Conservation (phyloP, 2,888 invertebrate species). For the Metallyticus violacea region DNA sequence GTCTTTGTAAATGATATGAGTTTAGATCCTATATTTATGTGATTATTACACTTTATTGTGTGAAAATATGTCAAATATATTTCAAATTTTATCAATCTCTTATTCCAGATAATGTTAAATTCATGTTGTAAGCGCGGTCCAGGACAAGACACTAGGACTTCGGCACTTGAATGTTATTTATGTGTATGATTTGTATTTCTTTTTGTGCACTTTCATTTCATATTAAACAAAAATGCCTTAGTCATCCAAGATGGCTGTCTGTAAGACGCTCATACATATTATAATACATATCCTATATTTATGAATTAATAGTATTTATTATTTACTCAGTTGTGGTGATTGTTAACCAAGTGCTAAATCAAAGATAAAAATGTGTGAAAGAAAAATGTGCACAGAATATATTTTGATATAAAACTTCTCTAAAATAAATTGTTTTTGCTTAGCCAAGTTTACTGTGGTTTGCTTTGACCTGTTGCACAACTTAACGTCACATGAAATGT, state of each 20-base stretch:
- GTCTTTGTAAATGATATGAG: too few relatives aligned
- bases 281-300: constrained; percentile 27
- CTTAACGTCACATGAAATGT: too few relatives aligned
- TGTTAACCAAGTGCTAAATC: constrained; percentile 10
- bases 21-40: too few relatives aligned
- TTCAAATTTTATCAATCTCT: neutral
- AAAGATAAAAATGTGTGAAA: constrained; percentile 11
- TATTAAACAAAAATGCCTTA: neutral
- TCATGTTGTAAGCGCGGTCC: neutral
- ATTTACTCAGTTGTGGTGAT: constrained; percentile 18
- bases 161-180: neutral
- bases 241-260: constrained; percentile 1
- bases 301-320: constrained; percentile 28
- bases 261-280: constrained; percentile 4
- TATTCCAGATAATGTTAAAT: neutral
- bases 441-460: neutral
- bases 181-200: neutral
- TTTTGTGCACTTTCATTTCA: neutral
- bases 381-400: constrained; percentile 33
- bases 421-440: neutral
- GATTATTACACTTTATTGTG: neutral
- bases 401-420: constrained; percentile 33
- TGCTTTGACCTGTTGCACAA: too few relatives aligned
- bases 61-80: neutral
- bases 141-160: neutral